Base-by-base conservation (phyloP, 2,888 invertebrate genomes). In the Chymomyza procnemis region DNA sequence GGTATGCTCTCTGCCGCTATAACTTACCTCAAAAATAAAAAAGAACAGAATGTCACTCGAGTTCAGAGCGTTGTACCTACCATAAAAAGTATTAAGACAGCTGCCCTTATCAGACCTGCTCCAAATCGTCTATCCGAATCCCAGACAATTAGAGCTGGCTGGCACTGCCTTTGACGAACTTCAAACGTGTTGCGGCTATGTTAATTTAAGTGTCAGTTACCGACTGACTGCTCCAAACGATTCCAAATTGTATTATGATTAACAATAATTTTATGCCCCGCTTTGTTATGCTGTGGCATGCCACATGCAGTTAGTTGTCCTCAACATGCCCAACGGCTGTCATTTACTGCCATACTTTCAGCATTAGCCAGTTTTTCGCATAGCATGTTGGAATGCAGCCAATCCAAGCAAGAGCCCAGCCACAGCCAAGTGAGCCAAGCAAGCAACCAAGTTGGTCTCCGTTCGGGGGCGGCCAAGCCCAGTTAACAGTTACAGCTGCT, bases 261-360 rank as follows among this genome's bases (percentile, higher is more conserved):
- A 76, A 74, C 69, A 71, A 77, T 85, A 80, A 75, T 74, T 75
- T 80, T 66, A 77, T 76, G 85, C 70, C 74, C 73, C 78, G 80
- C 76, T 73, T 30, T 64, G 52, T 56, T 72, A 67, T 66, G 56
- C 61, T 69, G 50, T 73, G 76, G 74, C 83, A 82, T 80, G 81
- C 86, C 84, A 82, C 84, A 78, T 78, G 81, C 81, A 84, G 86
- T 34, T 46, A 58, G 57, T 18, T 16, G 56, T 26, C 56, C 46
- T 19, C 54, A 41, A 12, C 34, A 41, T 41, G 34, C 34, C 34
- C 34, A 9, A 12, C 12, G 12, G 34, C 34, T 12, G 34, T 41
- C 34, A 41, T 41, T 41, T 41, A 41, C 8, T 41, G 34, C 34
- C 9, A 34, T 34, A 34, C 34, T 34, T 34, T 8, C 6, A 34